Evolutionary conservation across 1,140 invertebrate genomes (phyloP).

Genomic region (Diprion similis): DNA sequence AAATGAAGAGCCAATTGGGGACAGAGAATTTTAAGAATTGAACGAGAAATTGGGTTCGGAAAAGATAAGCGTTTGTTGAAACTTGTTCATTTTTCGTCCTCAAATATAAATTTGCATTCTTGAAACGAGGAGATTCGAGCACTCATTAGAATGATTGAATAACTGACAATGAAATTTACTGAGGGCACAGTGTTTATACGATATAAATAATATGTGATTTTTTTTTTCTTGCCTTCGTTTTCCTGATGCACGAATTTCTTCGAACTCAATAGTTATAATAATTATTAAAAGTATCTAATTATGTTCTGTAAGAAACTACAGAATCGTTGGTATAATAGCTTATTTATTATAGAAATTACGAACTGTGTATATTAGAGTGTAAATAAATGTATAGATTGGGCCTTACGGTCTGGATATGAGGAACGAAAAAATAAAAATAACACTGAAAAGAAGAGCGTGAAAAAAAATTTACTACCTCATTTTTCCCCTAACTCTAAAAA

Average conservation of each 20-base stretch:
- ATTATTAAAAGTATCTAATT: neutral
- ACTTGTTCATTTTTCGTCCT: too few species aligned
- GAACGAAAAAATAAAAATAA: slow-evolving; percentile 18
- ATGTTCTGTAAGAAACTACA: neutral
- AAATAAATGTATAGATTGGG: slow-evolving; percentile 59
- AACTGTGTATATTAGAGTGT: slow-evolving; percentile 59
- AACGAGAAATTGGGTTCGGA: too few species aligned
- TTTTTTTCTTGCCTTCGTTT: neutral
- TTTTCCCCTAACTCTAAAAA: slow-evolving; percentile 26
- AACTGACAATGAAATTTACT: too few species aligned
- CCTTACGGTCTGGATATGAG: neutral
- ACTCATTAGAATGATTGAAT: too few species aligned
- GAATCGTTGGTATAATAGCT: neutral
- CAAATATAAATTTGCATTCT: too few species aligned
- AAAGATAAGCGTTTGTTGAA: too few species aligned
- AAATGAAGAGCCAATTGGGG: too few species aligned
- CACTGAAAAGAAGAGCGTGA: slow-evolving; percentile 10
- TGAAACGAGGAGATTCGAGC: too few species aligned
- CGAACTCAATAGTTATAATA: neutral
- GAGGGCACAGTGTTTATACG: too few species aligned
- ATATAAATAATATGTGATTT: neutral
- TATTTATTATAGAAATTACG: slow-evolving; percentile 42
- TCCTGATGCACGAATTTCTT: neutral
- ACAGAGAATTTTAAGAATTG: too few species aligned
- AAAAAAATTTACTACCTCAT: slow-evolving; percentile 23